Conservation (phyloP, 2,113 vertebrate genomes). For the Garra rufa region DNA sequence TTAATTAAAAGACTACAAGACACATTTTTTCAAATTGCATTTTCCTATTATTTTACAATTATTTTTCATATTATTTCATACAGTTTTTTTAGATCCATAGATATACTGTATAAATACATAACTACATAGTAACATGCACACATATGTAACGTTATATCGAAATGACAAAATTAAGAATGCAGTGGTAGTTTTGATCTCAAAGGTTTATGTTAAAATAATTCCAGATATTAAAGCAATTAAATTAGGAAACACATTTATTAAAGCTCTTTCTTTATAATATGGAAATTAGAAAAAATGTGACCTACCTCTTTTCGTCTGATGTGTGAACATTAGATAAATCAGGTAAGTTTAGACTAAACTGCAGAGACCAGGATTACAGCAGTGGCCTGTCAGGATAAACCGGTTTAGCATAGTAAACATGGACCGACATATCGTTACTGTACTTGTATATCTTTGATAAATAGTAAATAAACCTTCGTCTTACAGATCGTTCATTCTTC, state of each 20-base stretch:
- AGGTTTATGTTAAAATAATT: not conserved
- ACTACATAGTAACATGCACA: too few species aligned
- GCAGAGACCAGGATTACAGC: not conserved
- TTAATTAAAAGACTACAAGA: not conserved
- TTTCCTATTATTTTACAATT: too few species aligned
- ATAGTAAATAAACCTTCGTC: not conserved
- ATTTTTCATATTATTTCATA: too few species aligned
- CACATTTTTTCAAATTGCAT: not conserved
- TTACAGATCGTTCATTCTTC: not conserved
- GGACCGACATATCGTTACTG: not conserved
- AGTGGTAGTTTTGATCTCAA: not conserved
- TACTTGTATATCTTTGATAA: not conserved
- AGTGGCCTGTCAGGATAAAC: conserved; percentile 11
- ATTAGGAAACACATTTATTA: not conserved
- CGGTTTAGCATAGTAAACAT: not conserved
- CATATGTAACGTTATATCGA: too few species aligned
- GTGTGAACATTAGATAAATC: not conserved
- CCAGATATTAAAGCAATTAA: not conserved
- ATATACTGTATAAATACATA: too few species aligned
- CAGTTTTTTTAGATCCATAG: too few species aligned
- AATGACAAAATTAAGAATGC: too few species aligned
- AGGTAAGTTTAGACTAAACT: not conserved
- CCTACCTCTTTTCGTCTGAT: conserved; percentile 37
- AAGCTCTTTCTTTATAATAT: not conserved
- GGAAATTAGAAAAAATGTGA: conserved; percentile 18